Percentiles rank a stretch among this genome's conserved stretches.
phyloP scores from a whole-genome alignment of 2,113 vertebrate species.

The Saguinus imperator region DNA sequence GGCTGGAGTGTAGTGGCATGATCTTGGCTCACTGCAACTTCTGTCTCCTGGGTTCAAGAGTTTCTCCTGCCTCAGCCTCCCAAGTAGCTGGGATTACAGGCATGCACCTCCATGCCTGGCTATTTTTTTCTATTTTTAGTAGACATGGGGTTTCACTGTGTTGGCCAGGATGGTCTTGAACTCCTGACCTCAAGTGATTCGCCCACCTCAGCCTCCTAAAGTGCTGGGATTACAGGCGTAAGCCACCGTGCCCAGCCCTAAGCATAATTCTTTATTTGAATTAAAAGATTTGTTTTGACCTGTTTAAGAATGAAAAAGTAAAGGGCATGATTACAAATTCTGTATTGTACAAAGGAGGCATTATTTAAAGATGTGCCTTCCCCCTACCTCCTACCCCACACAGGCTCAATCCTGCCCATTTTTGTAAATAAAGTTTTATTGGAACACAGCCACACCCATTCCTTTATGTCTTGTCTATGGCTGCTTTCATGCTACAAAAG shows the following conservation, averaged over 20 bases:
- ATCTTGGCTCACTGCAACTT: background rate
- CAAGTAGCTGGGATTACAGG: background rate
- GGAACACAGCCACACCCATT: background rate
- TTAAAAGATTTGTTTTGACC: constrained; percentile 7
- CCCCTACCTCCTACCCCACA: background rate
- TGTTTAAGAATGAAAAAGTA: constrained; percentile 24
- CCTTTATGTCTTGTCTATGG: background rate
- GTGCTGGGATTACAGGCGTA: background rate
- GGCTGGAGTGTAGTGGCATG: background rate
- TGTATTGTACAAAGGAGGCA: background rate
- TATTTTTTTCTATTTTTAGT: background rate
- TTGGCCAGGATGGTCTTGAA: background rate
- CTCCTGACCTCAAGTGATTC: background rate
- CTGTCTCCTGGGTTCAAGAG: background rate
- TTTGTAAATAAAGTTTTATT: background rate
- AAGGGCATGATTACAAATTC: background rate
- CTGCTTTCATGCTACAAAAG: background rate
- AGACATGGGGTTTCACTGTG: background rate
- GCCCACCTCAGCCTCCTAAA: background rate
- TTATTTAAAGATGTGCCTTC: background rate
- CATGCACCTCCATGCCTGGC: background rate
- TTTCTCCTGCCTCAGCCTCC: background rate
- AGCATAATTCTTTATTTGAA: background rate
- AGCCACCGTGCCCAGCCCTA: background rate
- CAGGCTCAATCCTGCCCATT: background rate